Evolutionary conservation across 2,113 vertebrate species (phyloP), one percentile per base, ranked within the genome.

Genomic region (Ctenodactylus gundi): DNA sequence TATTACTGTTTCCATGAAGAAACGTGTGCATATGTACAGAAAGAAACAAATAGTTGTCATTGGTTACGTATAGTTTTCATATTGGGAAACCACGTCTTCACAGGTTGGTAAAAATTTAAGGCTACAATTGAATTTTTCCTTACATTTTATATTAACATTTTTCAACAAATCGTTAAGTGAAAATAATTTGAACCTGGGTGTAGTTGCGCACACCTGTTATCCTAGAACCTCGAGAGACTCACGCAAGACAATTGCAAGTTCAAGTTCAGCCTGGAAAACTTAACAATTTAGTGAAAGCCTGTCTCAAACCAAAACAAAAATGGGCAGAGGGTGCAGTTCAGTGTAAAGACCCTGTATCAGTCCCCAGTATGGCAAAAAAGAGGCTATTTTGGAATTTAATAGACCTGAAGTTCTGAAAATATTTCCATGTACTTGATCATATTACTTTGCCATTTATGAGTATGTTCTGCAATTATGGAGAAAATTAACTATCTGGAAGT

Each of bases 371-470:
- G n/a, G n/a, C n/a, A n/a, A n/a, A n/a, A n/a, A n/a, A n/a, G n/a
- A n/a, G n/a, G n/a, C n/a, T n/a, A n/a, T n/a, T 62, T 94, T 75
- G 94, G 68, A 97, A 78, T 96, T 96, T 97, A 88, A 97, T 62
- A 36, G 7, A 68, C 20, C 41, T 78, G 1, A 65, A 78, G 23
- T 73, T 89, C 15, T 18, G 4, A 82, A 92, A 83, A 84, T 67
- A 73, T 75, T 84, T 94, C 2, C 62, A 14, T 27, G 62, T 68
- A 2, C 9, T 87, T 83, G 72, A 3, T 80, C 68, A 73, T 39
- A 62, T 80, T 64, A 1, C 2, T 57, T 76, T 80, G 25, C 5
- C 65, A 36, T 78, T 93, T 93, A 51, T 78, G 36, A 76, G 25
- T 51, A 1, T 18, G 85, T 29, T 85, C 34, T 75, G 27, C 23